A percentile compares a stretch with the other conserved stretches of the same genome.
These are phyloP conservation scores for Gymnocheta viridis DNA, from an alignment of 2,888 invertebrate genomes.

Conservation along the genomic window DNA sequence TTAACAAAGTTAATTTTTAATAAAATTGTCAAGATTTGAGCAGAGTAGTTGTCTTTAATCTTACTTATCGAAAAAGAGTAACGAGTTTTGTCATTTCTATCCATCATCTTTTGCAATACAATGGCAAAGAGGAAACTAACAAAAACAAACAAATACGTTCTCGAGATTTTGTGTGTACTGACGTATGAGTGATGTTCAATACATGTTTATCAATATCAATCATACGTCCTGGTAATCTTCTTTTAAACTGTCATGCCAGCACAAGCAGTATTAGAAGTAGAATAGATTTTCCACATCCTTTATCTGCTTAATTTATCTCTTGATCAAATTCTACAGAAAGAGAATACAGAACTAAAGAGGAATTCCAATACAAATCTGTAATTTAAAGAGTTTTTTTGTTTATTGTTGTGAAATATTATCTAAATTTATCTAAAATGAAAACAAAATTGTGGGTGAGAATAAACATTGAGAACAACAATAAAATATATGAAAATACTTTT, in stretches of 20 bases:
- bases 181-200: conserved; percentile 33
- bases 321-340: no score
- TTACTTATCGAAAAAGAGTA: background rate
- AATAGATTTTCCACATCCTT: background rate
- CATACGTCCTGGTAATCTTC: conserved; percentile 16
- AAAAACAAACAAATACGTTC: background rate
- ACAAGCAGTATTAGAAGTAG: background rate
- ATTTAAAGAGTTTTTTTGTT: background rate
- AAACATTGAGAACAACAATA: no score
- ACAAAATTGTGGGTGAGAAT: no score
- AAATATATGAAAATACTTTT: no score
- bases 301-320: background rate
- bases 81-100: background rate
- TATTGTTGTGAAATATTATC: background rate
- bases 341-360: no score
- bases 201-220: conserved; percentile 34
- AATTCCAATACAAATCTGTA: background rate
- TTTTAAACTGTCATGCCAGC: background rate
- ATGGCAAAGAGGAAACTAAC: background rate
- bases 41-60: no score
- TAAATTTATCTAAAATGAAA: background rate
- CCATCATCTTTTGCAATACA: background rate
- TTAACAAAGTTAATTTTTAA: no score
- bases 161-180: background rate
- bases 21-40: no score